Conservation (phyloP, 2,797 vertebrate species). For the Danio choprae region DNA sequence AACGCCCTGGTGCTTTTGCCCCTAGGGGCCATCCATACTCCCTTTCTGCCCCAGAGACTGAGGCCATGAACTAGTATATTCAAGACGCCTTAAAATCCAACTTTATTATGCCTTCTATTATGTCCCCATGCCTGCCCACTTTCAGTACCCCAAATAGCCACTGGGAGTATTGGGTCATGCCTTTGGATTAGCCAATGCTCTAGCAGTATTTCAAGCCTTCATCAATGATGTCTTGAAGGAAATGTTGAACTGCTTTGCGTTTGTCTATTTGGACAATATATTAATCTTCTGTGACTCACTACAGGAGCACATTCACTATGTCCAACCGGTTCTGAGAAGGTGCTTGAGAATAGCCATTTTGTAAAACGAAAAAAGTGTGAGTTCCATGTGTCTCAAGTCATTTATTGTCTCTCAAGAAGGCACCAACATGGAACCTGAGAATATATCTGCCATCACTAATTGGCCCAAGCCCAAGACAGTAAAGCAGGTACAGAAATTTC, state of each 20-base stretch:
- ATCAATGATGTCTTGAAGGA: background rate
- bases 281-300: background rate
- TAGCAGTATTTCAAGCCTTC: background rate
- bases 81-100: background rate
- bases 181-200: background rate
- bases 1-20: too few species aligned
- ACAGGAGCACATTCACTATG: background rate
- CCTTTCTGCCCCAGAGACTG: background rate
- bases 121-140: too few species aligned
- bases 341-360: too few species aligned
- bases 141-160: background rate
- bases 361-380: background rate
- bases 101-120: background rate
- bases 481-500: too few species aligned
- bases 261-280: background rate
- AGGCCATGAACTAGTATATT: background rate
- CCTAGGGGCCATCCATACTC: too few species aligned
- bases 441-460: too few species aligned
- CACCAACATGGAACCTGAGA: background rate
- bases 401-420: too few species aligned
- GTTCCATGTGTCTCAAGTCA: too few species aligned
- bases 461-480: background rate
- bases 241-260: background rate
- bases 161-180: background rate
- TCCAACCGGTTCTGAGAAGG: background rate